Base-by-base conservation (phyloP, 2,797 vertebrate genomes). In the Rhadinocentrus ornatus region DNA sequence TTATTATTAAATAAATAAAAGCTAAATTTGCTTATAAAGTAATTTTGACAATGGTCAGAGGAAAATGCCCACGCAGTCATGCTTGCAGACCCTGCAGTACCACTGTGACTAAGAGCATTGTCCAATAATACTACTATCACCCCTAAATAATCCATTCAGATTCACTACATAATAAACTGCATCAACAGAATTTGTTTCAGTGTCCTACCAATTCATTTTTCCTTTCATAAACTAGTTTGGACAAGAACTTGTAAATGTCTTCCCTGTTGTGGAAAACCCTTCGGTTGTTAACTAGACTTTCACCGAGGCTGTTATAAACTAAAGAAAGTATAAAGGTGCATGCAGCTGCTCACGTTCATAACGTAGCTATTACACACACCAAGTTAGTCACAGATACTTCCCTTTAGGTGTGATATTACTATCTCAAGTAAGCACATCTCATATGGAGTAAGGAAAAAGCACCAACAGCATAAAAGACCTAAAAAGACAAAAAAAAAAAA, bases 291-390 rank as follows among this genome's bases (percentile, higher is more conserved):
- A 3, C 2, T 29, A 15, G 37, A 13, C 48, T 24, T 3, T 50
- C n/a, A 35, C 5, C 12, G 0, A 9, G 26, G 12, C 12, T 13
- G 12, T 39, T 41, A 41, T 41, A 57, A 12, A 11, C 2, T 26
- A 15, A 29, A 56, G 39, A 48, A 65, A 69, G 46, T 32, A 0
- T 15, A 0, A 2, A 15, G 1, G 8, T 44, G 6, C 61, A 29
- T 71, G 63, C 22, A 57, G 29, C 4, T 1, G 0, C 64, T 55
- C 82, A 86, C 70, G 56, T 39, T 52, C 22, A 32, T 9, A 26
- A 6, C 9, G 15, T 3, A 2, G 27, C 26, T 2, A 53, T 27
- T n/a, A 54, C 52, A 50, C 2, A 26, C 13, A 7, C 3, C 52
- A 54, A 27, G 26, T 29, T 54, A 54, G 24, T 54, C 52, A 53